These are phyloP conservation scores for Boulengeromyrus knoepffleri DNA, from an alignment of 2,113 vertebrate species.

Conservation along the genomic window DNA sequence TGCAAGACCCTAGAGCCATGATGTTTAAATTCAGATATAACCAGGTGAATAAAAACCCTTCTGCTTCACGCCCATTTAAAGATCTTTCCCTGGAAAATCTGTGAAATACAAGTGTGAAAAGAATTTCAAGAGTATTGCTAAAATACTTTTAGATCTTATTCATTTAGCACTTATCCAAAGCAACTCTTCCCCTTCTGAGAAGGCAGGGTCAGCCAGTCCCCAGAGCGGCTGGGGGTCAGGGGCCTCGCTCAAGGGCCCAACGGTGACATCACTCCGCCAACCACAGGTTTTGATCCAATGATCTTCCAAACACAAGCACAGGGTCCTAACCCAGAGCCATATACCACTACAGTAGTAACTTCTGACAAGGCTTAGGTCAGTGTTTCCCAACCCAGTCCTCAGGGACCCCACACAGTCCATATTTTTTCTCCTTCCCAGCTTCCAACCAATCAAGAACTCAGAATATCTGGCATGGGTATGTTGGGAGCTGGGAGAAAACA, in stretches of 20 bases:
- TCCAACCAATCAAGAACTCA: too few relatives aligned
- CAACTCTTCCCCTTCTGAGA: background rate
- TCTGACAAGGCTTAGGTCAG: background rate
- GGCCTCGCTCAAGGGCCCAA: background rate
- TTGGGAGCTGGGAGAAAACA: too few relatives aligned
- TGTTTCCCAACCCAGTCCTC: too few relatives aligned
- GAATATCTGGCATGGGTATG: too few relatives aligned
- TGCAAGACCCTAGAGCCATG: background rate
- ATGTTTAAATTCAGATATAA: background rate
- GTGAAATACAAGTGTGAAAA: background rate
- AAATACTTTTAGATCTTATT: background rate
- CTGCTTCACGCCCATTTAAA: background rate
- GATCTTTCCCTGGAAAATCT: background rate
- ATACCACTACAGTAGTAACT: background rate
- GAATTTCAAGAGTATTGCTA: background rate
- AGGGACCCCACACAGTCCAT: too few relatives aligned
- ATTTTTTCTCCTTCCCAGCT: too few relatives aligned
- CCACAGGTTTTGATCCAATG: background rate
- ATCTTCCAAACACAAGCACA: background rate
- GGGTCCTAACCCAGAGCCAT: background rate
- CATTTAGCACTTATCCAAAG: background rate
- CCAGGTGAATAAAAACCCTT: background rate
- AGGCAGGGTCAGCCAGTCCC: background rate
- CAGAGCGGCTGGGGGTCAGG: background rate
- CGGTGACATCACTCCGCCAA: background rate